A percentile compares a stretch with the other conserved stretches of the same genome.
Evolutionary conservation across 2,113 vertebrate genomes (phyloP).

Genomic region (Strigops habroptila): DNA sequence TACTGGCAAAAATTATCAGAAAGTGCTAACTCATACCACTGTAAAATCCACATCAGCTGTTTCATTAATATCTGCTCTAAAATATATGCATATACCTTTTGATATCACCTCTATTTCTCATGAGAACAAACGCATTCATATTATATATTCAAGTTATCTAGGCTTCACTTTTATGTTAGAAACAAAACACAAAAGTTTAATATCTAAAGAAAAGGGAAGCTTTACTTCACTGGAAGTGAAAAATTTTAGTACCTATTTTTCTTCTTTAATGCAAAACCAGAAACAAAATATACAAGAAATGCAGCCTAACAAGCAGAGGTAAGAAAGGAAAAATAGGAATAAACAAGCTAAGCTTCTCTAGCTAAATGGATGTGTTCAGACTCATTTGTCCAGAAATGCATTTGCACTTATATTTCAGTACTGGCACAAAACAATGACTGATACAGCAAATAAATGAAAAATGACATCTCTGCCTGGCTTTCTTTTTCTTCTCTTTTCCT

Average conservation of each 20-base stretch:
- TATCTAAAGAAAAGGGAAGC: neutral
- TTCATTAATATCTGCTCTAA: neutral
- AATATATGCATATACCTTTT: neutral
- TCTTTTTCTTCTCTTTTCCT: neutral
- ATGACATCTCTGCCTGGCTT: neutral
- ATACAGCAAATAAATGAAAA: neutral
- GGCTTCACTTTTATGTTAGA: neutral
- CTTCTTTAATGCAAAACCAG: neutral
- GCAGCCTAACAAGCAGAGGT: neutral
- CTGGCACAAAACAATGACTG: neutral
- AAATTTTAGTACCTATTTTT: neutral
- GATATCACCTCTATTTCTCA: neutral
- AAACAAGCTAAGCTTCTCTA: neutral
- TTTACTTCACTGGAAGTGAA: neutral
- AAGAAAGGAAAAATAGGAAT: neutral
- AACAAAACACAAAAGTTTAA: neutral
- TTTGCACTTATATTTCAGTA: neutral
- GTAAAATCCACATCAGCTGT: neutral
- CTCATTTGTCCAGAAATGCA: conserved; percentile 9
- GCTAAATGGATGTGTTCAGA: neutral
- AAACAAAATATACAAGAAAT: neutral
- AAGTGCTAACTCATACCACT: neutral
- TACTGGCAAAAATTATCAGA: neutral
- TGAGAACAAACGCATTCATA: neutral
- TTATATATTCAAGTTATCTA: neutral